phyloP scores from a whole-genome alignment of 2,888 invertebrate species.

The Seira sanloemensis region DNA sequence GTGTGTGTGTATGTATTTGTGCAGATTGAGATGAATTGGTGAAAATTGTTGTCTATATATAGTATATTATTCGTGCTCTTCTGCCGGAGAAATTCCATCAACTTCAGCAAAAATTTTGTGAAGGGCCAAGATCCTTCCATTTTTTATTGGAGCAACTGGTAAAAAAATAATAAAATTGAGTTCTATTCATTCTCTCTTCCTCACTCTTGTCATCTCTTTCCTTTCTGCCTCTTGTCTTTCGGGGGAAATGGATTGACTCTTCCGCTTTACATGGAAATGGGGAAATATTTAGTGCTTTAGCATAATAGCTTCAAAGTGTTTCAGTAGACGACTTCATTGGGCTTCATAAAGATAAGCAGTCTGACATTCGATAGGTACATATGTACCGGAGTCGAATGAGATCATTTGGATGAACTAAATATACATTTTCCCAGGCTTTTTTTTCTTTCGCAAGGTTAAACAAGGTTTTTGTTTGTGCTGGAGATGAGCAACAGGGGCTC shows the following conservation, averaged over 20 bases:
- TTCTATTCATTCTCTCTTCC: not conserved
- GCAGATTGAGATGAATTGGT: too few species aligned
- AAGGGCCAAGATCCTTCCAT: not conserved
- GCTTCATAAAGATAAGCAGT: too few species aligned
- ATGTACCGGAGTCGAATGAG: too few species aligned
- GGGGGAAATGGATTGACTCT: not conserved
- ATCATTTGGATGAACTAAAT: not conserved
- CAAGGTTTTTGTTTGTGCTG: not conserved
- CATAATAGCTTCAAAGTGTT: not conserved
- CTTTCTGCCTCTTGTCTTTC: not conserved
- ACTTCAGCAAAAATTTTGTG: too few species aligned
- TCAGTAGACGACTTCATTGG: too few species aligned
- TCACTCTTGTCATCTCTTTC: not conserved
- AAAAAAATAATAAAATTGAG: not conserved
- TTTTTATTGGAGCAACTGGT: conserved; percentile 1
- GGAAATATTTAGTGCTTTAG: too few species aligned
- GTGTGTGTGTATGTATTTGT: too few species aligned
- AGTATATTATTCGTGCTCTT: too few species aligned
- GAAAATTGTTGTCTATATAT: too few species aligned
- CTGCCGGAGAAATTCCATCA: too few species aligned
- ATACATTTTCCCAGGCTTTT: not conserved
- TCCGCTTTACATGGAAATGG: not conserved
- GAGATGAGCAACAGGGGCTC: conserved; percentile 7
- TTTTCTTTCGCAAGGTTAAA: not conserved
- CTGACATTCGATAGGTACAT: too few species aligned